Conservation (phyloP, 2,797 vertebrate genomes). For the Cossypha caffra region DNA sequence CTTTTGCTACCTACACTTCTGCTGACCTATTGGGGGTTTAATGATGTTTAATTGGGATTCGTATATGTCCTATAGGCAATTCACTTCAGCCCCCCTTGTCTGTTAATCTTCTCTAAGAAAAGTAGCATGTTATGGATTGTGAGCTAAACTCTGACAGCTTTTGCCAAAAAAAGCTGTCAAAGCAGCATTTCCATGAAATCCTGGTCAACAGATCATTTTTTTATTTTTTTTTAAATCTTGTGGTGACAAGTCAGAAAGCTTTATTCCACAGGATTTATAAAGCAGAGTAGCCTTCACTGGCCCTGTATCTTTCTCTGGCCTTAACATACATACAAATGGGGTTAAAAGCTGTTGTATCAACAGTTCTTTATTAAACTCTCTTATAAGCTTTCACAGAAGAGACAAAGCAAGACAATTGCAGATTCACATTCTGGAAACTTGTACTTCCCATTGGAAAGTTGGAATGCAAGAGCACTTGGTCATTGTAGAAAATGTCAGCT, state of each 20-base stretch:
- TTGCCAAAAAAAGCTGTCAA: not conserved
- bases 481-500: not conserved
- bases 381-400: not conserved
- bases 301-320: not conserved
- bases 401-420: not conserved
- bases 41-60: not conserved
- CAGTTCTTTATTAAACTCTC: not conserved
- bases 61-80: not conserved
- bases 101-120: not conserved
- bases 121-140: not conserved
- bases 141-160: not conserved
- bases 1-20: not conserved
- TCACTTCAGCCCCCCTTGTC: not conserved
- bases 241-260: not conserved
- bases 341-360: not conserved
- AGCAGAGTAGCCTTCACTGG: not conserved
- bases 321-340: not conserved
- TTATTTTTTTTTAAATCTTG: not conserved
- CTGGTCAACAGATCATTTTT: not conserved
- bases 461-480: not conserved
- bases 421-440: not conserved
- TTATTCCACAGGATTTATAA: not conserved
- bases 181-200: not conserved
- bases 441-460: not conserved
- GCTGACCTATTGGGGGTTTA: not conserved